Evolutionary conservation across 1,140 invertebrate genomes (phyloP).

Genomic region (Nixonia krombeini): DNA sequence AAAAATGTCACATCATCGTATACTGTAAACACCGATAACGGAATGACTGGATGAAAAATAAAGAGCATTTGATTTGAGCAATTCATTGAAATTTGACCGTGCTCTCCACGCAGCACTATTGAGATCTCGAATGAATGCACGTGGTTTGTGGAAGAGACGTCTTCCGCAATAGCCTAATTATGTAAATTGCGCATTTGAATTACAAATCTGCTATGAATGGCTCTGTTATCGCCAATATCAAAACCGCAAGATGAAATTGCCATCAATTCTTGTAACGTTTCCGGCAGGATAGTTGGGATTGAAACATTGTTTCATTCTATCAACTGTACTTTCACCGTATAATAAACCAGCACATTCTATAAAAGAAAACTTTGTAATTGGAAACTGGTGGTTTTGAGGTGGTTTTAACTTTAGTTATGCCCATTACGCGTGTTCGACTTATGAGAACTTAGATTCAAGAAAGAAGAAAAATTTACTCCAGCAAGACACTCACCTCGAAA

Average conservation of each 20-base stretch:
- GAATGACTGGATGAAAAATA: too few species aligned
- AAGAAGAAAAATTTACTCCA: slow-evolving; percentile 2
- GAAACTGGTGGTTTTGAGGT: too few species aligned
- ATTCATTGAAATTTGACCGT: slow-evolving; percentile 5
- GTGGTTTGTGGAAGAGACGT: slow-evolving; percentile 9
- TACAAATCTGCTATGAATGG: slow-evolving; percentile 38
- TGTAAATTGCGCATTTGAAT: slow-evolving; percentile 38
- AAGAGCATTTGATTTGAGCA: too few species aligned
- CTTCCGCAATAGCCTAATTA: slow-evolving; percentile 25
- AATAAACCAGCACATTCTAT: too few species aligned
- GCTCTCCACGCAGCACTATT: slow-evolving; percentile 26
- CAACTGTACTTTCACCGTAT: too few species aligned
- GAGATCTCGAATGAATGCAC: slow-evolving; percentile 24
- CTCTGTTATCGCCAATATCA: slow-evolving; percentile 17
- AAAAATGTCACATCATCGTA: too few species aligned
- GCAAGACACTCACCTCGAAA: slow-evolving; percentile 79
- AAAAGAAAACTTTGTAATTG: too few species aligned
- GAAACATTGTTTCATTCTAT: slow-evolving; percentile 24
- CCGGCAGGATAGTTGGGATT: slow-evolving; percentile 26
- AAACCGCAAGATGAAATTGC: slow-evolving; percentile 24
- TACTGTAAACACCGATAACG: too few species aligned
- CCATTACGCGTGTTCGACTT: too few species aligned
- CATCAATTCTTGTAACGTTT: slow-evolving; percentile 18
- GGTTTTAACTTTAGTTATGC: too few species aligned
- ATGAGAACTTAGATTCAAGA: too few species aligned